phyloP scores from a whole-genome alignment of 1,140 invertebrate genomes.

The Nylanderia fulva region DNA sequence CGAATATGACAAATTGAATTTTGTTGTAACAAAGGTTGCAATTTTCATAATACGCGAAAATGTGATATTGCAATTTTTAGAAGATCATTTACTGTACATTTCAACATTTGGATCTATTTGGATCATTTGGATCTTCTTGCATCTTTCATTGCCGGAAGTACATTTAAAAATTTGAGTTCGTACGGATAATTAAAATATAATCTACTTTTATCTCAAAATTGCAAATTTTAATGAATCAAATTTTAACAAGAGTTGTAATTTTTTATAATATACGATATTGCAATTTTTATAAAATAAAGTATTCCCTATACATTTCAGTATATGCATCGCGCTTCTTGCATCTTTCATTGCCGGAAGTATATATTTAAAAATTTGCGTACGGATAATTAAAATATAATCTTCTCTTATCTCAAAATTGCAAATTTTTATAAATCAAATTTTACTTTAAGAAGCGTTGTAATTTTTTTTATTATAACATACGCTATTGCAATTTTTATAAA shows the following conservation, averaged over 20 bases:
- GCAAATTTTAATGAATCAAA: too few species aligned
- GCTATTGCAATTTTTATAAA: background rate
- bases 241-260: background rate
- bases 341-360: background rate
- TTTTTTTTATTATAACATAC: background rate
- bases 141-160: background rate
- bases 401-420: background rate
- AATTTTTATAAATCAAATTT: too few species aligned
- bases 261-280: background rate
- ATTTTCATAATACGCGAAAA: background rate
- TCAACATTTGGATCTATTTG: background rate
- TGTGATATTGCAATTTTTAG: background rate
- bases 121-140: background rate
- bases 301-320: background rate
- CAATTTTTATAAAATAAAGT: slow-evolving; percentile 2
- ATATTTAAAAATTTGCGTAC: too few species aligned
- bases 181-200: background rate
- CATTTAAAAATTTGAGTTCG: too few species aligned
- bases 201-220: background rate
- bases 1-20: too few species aligned
- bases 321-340: background rate
- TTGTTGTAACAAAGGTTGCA: background rate
- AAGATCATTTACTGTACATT: background rate
- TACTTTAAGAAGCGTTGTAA: background rate
- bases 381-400: background rate